Conservation (phyloP, 1,140 invertebrate genomes). For the Diorhabda sublineata region DNA sequence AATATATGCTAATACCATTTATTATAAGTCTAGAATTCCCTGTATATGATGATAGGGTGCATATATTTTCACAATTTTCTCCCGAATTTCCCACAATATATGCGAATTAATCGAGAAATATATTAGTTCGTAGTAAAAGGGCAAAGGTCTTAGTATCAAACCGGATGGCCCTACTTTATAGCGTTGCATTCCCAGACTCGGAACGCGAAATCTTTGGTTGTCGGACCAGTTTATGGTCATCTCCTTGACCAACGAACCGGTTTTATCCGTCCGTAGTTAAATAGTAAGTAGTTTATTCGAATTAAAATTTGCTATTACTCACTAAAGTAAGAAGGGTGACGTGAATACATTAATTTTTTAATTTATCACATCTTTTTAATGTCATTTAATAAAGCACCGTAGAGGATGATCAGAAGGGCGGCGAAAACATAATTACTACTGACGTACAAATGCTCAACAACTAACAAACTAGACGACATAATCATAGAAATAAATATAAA, state of each 20-base stretch:
- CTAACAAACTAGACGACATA: too few relatives aligned
- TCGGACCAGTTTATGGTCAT: background rate
- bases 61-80: background rate
- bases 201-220: background rate
- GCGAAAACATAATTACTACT: too few relatives aligned
- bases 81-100: background rate
- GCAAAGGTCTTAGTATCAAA: background rate
- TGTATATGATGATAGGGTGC: background rate
- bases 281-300: background rate
- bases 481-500: too few relatives aligned
- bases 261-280: background rate
- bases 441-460: too few relatives aligned
- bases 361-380: background rate
- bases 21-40: background rate
- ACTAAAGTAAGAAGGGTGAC: background rate
- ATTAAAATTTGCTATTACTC: background rate
- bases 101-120: background rate
- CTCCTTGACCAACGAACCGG: background rate
- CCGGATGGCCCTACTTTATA: background rate
- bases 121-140: background rate
- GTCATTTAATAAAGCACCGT: too few relatives aligned
- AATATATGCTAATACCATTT: background rate
- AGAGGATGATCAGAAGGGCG: too few relatives aligned
- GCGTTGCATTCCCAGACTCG: background rate
- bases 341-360: background rate